Conservation (phyloP, 1,140 invertebrate species). For the Aphaenogaster floridana region DNA sequence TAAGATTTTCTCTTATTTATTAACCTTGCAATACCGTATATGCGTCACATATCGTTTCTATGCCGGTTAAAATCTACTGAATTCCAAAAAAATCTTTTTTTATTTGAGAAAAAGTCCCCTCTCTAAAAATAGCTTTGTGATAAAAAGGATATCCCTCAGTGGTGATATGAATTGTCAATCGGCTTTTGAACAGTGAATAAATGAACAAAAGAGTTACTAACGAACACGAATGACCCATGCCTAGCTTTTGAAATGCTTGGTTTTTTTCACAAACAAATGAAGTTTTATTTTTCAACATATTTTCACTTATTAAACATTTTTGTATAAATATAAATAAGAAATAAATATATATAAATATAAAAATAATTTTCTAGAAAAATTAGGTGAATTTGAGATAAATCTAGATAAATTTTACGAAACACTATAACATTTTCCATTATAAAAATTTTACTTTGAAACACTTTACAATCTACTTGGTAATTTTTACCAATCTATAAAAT, state of each 20-base stretch:
- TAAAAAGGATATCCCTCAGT: not conserved
- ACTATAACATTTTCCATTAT: too few relatives aligned
- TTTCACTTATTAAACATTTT: not conserved
- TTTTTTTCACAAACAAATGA: not conserved
- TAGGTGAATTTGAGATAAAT: too few relatives aligned
- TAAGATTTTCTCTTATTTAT: not conserved
- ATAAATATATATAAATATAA: not conserved
- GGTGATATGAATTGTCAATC: not conserved
- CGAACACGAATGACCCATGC: not conserved
- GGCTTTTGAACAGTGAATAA: not conserved
- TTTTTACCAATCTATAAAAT: too few relatives aligned
- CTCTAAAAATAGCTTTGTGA: not conserved
- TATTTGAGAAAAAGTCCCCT: not conserved
- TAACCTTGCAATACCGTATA: not conserved
- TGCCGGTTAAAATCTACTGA: not conserved
- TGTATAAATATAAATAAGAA: not conserved
- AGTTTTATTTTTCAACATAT: not conserved
- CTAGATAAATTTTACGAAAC: too few relatives aligned
- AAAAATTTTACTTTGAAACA: too few relatives aligned
- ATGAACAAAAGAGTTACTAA: not conserved
- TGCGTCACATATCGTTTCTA: not conserved
- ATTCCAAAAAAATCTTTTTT: not conserved
- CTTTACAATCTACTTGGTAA: too few relatives aligned
- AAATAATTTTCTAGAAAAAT: not conserved
- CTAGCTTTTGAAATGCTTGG: not conserved